Base-by-base conservation (phyloP, 2,113 vertebrate species). In the Sterrhoptilus dennistouni region DNA sequence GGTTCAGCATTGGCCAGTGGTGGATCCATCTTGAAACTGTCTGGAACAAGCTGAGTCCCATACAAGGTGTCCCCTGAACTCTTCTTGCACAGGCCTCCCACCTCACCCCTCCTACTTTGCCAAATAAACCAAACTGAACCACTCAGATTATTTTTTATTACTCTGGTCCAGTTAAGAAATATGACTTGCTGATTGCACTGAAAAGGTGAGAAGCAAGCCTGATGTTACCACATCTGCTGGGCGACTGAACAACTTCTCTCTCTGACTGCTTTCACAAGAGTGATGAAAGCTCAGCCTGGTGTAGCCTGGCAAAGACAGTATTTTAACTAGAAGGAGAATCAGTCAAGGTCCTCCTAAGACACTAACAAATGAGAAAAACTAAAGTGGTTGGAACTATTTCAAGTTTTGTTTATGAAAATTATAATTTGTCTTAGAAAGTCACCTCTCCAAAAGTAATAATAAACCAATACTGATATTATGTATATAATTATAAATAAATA, bases 11-110 rank as follows among this genome's bases (percentile, higher is more conserved):
- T 50, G 33, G 38, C 29, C 35, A 60, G 45, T 2, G 2, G 11
- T 28, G 28, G 25, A 29, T 60, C 45, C 2, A 8, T 54, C 50
- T 45, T 56, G n/a, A 77, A 76, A 24, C 21, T 4, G 0, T 13
- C 11, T 53, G 68, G 42, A 87, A 44, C 2, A 23, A 29, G 8
- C 27, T 72, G 15, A 76, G n/a, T 40, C 31, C 19, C 64, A 6
- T 49, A 24, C 0, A 0, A 53, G 31, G 11, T 24, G 25, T n/a
- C 22, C 7, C 21, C 29, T 65, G 29, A 52, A 7, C 23, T 65
- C 35, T 54, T 82, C 44, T 40, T 7, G 2, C 14, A 72, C 23
- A 77, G 7, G 23, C 27, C 19, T 53, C 12, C 21, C 9, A 29
- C 14, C 18, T 52, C 21, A 25, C 1, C 14, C 13, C 40, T 14